A percentile compares a stretch with the other conserved stretches of the same genome.
phyloP scores from a whole-genome alignment of 2,113 vertebrate genomes.

The Pseudonaja textilis region DNA sequence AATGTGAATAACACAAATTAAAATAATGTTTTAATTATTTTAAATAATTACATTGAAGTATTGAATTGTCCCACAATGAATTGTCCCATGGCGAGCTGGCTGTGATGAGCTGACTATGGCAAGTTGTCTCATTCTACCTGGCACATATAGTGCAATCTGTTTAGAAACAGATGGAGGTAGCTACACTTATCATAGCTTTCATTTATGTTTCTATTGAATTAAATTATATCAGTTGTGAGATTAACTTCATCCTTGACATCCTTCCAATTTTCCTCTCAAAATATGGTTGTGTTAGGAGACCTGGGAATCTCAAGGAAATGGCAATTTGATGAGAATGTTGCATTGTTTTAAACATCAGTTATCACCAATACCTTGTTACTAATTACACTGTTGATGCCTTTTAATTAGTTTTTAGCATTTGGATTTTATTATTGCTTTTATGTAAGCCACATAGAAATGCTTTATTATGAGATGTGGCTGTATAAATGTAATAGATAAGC shows the following conservation, averaged over 20 bases:
- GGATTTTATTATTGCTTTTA: background rate
- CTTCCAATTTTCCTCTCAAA: background rate
- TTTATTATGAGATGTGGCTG: background rate
- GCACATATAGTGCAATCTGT: background rate
- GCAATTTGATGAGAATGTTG: background rate
- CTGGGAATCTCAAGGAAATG: background rate
- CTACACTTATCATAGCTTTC: background rate
- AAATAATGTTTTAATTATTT: background rate
- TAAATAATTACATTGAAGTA: background rate
- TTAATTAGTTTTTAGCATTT: background rate
- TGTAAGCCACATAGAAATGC: background rate
- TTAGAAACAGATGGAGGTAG: conserved; percentile 8
- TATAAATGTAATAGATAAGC: background rate
- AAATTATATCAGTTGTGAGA: background rate
- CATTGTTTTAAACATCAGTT: background rate
- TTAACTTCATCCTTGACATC: background rate
- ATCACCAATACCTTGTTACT: background rate
- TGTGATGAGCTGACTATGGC: background rate
- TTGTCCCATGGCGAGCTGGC: background rate
- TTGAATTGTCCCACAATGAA: background rate
- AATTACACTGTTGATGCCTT: background rate
- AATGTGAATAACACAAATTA: background rate
- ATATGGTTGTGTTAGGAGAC: background rate
- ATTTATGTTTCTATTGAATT: conserved; percentile 8
- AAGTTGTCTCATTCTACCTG: background rate